Base-by-base conservation (phyloP, 2,797 vertebrate genomes). In the Garrulus glandarius region DNA sequence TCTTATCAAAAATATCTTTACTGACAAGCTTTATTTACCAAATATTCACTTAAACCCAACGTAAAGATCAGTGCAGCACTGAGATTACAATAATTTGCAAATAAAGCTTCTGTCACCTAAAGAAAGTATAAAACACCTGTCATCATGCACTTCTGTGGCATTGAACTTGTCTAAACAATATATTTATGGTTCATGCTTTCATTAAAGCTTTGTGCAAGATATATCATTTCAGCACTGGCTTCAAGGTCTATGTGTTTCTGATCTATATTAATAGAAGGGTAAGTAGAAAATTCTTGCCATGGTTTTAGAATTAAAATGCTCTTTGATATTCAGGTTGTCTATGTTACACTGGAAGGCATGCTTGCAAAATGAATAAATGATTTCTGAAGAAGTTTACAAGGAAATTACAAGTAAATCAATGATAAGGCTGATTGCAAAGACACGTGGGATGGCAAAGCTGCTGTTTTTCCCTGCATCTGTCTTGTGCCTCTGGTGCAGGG, bases 351-450 rank as follows among this genome's bases (percentile, higher is more conserved):
- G 49, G 24, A 85, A 93, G 53, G 24, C 34, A 49, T 47, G 18
- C 13, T 78, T 93, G 32, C 41, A 72, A 83, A 94, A 72, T 50
- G 19, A 20, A 89, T 84, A 80, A 92, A 87, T 67, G 7, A 67
- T 93, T 92, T 90, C 56, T 71, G 85, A 93, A 89, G 70, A 78
- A 60, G 29, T 91, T 69, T 77, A 55, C 55, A 87, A 87, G 41
- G 39, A 89, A 94, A 91, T 92, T 83, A 61, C 14, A 24, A 61
- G 34, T 78, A 95, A 93, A 79, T 92, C 70, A 34, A 21, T 77
- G 72, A 57, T 65, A 50, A 91, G 52, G 36, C 67, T 95, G 86
- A 94, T 85, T 93, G 81, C 57, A 82, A 92, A 84, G 85, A 56
- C 27, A 27, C 1, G 11, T 74, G 56, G 36, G 37, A 87, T 94